A percentile compares a stretch with the other conserved stretches of the same genome.
Evolutionary conservation across 1,140 invertebrate species (phyloP).

Genomic region (Archegozetes longisetosus): DNA sequence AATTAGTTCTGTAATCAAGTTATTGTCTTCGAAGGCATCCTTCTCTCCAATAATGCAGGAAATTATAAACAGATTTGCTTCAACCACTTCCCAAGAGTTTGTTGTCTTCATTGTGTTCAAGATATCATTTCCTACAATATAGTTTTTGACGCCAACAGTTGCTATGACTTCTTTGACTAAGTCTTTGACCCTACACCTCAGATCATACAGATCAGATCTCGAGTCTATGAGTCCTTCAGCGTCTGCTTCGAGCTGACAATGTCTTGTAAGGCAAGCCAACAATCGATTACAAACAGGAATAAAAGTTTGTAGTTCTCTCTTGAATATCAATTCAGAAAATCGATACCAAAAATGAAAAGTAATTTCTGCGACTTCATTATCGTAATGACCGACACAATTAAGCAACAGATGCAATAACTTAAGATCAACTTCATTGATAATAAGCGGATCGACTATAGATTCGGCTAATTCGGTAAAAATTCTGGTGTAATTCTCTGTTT

Average conservation of each 20-base stretch:
- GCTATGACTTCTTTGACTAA: slow-evolving; percentile 95
- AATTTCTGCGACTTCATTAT: slow-evolving; percentile 91
- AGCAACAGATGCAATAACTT: slow-evolving; percentile 74
- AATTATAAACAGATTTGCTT: slow-evolving; percentile 16
- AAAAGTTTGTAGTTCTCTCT: slow-evolving; percentile 44
- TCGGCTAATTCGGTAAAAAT: slow-evolving; percentile 90
- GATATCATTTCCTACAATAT: slow-evolving; percentile 14
- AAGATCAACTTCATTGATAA: slow-evolving; percentile 42
- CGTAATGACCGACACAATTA: slow-evolving; percentile 84
- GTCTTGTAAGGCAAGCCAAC: slow-evolving; percentile 43
- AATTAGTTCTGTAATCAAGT: slow-evolving; percentile 3
- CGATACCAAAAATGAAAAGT: slow-evolving; percentile 95
- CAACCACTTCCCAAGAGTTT: slow-evolving; percentile 12
- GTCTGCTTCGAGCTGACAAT: slow-evolving; percentile 79
- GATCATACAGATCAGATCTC: slow-evolving; percentile 69
- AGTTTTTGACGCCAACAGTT: slow-evolving; percentile 50
- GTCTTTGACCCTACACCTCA: slow-evolving; percentile 73
- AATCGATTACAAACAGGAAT: neutral
- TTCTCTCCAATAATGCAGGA: slow-evolving; percentile 11
- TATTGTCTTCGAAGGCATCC: neutral
- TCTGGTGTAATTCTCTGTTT: slow-evolving; percentile 69
- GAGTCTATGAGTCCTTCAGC: slow-evolving; percentile 77
- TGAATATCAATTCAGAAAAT: slow-evolving; percentile 81
- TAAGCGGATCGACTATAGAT: slow-evolving; percentile 67
- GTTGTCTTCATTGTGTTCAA: slow-evolving; percentile 3